A percentile compares a stretch with the other conserved stretches of the same genome.
phyloP scores from a whole-genome alignment of 2,797 vertebrate species.

The Epinephelus malabaricus region DNA sequence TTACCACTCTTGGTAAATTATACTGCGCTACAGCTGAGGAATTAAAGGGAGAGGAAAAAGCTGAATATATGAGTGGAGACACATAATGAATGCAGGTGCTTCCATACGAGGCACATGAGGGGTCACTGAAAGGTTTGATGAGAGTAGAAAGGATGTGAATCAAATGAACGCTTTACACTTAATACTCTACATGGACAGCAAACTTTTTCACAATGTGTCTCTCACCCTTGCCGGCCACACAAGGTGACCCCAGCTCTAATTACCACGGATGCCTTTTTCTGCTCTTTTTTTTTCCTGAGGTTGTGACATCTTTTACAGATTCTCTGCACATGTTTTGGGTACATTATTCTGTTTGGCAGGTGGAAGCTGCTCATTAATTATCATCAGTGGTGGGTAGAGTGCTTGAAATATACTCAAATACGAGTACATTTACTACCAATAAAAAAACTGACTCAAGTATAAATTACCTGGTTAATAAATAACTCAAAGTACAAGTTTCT shows the following conservation, averaged over 20 bases:
- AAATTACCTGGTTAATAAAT: too few species aligned
- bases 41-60: not conserved
- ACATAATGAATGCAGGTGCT: not conserved
- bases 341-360: not conserved
- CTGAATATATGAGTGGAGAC: not conserved
- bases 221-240: too few species aligned
- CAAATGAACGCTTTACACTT: not conserved
- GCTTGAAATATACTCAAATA: too few species aligned
- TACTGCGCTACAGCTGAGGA: not conserved
- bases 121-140: conserved; percentile 16
- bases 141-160: conserved; percentile 26
- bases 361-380: conserved; percentile 12
- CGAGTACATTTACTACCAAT: too few species aligned
- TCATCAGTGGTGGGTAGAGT: too few species aligned
- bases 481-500: too few species aligned
- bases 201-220: conserved; percentile 4
- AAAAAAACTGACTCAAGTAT: too few species aligned
- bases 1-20: conserved; percentile 16
- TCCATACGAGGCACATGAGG: not conserved
- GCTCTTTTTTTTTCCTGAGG: not conserved
- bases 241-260: conserved; percentile 3
- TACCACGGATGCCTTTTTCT: not conserved
- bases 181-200: not conserved
- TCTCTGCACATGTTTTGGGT: conserved; percentile 2
- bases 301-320: conserved; percentile 2